These are phyloP conservation scores for Notoglanidium macrostoma DNA, from an alignment of 2,797 vertebrate genomes.

Conservation along the genomic window DNA sequence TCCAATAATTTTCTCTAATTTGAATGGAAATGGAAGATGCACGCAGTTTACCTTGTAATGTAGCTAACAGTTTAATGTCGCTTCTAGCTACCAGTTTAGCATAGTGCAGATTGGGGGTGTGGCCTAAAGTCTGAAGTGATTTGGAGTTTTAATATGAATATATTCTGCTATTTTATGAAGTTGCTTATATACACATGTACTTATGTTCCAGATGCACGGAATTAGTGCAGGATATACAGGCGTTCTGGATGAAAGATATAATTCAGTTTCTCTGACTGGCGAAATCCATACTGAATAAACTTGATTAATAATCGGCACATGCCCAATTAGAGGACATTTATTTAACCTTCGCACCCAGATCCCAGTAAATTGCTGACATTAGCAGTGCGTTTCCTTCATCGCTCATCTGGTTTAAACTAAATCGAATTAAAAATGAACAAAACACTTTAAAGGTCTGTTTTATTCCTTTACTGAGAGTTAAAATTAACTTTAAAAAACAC, in stretches of 20 bases:
- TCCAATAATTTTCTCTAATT: background rate
- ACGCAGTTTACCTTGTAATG: background rate
- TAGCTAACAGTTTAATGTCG: background rate
- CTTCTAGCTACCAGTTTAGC: background rate
- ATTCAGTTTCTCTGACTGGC: background rate
- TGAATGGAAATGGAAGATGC: background rate
- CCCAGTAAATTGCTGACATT: background rate
- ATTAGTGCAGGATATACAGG: background rate
- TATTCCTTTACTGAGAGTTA: background rate
- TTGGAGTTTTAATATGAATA: background rate
- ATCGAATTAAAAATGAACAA: background rate
- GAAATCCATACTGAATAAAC: background rate
- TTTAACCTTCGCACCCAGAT: background rate
- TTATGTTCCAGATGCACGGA: too few species aligned
- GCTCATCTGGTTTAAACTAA: background rate
- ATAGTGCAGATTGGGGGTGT: background rate
- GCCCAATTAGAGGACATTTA: background rate
- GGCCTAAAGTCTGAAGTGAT: background rate
- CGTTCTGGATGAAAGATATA: background rate
- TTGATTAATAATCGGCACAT: background rate
- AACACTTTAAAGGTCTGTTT: background rate
- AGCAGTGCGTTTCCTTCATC: background rate
- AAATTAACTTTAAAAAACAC: background rate
- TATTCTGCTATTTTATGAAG: background rate
- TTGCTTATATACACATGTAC: background rate